A percentile compares a stretch with the other conserved stretches of the same genome.
These are phyloP conservation scores for Calliphora vomitoria DNA, from an alignment of 2,888 invertebrate genomes.

Conservation along the genomic window DNA sequence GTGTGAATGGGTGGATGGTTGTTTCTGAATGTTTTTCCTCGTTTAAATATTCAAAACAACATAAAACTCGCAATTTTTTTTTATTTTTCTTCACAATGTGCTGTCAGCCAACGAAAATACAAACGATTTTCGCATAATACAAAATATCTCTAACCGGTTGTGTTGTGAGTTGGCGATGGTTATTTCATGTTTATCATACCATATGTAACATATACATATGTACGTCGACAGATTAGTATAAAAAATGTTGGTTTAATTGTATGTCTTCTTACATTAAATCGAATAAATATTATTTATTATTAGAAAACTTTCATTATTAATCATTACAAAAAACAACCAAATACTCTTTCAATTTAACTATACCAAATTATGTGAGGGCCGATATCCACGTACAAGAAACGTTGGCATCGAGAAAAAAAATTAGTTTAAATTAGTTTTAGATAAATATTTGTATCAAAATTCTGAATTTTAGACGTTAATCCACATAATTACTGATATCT, in stretches of 20 bases:
- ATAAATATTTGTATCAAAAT: too few relatives aligned
- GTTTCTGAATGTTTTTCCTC: neutral
- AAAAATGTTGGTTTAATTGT: neutral
- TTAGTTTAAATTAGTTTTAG: too few relatives aligned
- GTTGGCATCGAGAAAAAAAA: too few relatives aligned
- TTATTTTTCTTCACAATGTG: neutral
- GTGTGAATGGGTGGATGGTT: neutral
- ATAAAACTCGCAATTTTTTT: neutral
- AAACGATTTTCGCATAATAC: neutral
- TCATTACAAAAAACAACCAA: too few relatives aligned
- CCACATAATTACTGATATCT: too few relatives aligned
- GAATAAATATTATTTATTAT: too few relatives aligned
- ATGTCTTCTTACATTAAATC: neutral
- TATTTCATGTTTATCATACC: neutral
- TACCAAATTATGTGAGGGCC: too few relatives aligned
- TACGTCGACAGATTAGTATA: neutral
- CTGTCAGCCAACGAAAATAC: neutral
- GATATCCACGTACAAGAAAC: too few relatives aligned
- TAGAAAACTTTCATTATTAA: too few relatives aligned
- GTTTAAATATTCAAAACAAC: constrained; percentile 5
- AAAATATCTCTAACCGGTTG: constrained; percentile 4
- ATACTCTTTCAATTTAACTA: too few relatives aligned
- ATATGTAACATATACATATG: neutral
- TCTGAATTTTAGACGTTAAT: too few relatives aligned
- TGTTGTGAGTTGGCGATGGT: neutral